phyloP scores from a whole-genome alignment of 2,113 vertebrate species.

The Glareola pratincola region DNA sequence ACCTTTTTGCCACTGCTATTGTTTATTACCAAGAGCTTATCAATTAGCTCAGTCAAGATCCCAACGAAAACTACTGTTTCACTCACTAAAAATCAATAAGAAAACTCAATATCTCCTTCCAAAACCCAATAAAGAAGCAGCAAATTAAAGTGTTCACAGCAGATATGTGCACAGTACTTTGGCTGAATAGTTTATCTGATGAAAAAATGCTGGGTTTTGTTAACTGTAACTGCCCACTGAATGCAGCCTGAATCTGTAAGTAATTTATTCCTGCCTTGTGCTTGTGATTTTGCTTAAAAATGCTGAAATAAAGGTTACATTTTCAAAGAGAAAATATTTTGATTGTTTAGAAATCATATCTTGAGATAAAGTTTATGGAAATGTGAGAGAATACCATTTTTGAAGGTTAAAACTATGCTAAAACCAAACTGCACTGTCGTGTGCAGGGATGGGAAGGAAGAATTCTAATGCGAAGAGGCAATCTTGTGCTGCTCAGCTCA shows the following conservation, averaged over 20 bases:
- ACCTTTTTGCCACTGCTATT: constrained; percentile 14
- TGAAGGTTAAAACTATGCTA: not conserved
- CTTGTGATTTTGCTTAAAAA: constrained; percentile 5
- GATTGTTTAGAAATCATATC: not conserved
- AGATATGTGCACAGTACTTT: not conserved
- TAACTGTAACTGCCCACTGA: not conserved
- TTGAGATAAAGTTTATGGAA: not conserved
- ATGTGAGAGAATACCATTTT: not conserved
- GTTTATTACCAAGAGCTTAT: constrained; percentile 42
- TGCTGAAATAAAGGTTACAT: not conserved
- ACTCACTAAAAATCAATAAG: constrained; percentile 36
- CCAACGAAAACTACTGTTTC: constrained; percentile 15
- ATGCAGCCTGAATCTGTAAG: not conserved
- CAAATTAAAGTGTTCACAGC: constrained; percentile 27
- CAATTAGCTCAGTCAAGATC: constrained; percentile 55
- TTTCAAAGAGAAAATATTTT: not conserved
- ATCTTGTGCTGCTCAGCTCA: not conserved
- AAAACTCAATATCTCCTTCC: constrained; percentile 30
- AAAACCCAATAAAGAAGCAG: constrained; percentile 26
- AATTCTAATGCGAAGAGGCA: not conserved
- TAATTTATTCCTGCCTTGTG: not conserved
- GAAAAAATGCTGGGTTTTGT: not conserved
- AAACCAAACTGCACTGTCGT: not conserved
- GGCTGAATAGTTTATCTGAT: not conserved
- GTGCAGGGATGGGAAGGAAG: not conserved